These are phyloP conservation scores for Cheilosia soror DNA, from an alignment of 2,888 invertebrate species.

Conservation along the genomic window DNA sequence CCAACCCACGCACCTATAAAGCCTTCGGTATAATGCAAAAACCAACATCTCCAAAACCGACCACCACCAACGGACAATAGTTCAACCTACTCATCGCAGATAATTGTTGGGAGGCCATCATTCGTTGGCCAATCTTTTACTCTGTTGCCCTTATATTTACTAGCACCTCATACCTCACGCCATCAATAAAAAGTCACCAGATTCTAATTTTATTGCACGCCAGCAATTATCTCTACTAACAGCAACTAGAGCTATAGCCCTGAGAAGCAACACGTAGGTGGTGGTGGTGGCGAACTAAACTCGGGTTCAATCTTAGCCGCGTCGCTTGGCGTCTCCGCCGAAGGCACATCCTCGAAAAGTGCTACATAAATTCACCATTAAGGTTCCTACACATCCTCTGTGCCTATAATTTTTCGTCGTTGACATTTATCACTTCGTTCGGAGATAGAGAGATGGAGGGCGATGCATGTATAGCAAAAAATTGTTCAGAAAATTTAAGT, in stretches of 20 bases:
- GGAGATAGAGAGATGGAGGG: constrained; percentile 13
- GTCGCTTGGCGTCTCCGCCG: constrained; percentile 30
- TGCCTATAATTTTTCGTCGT: constrained; percentile 72
- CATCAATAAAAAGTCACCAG: constrained; percentile 75
- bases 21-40: neutral
- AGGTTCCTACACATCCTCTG: constrained; percentile 73
- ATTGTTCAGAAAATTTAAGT: constrained; percentile 63
- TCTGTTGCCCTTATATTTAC: constrained; percentile 11
- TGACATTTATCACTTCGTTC: constrained; percentile 69
- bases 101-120: constrained; percentile 67
- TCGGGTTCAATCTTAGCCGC: constrained; percentile 27
- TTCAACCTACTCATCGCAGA: constrained; percentile 69
- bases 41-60: constrained; percentile 8
- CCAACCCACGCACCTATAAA: neutral
- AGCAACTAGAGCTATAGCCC: constrained; percentile 64
- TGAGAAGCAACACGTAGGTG: constrained; percentile 61
- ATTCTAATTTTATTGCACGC: constrained; percentile 75
- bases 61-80: constrained; percentile 66
- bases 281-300: constrained; percentile 48
- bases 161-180: constrained; percentile 68
- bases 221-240: constrained; percentile 74
- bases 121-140: constrained; percentile 50
- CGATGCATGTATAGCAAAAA: neutral
- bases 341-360: constrained; percentile 70
- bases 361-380: constrained; percentile 76